Evolutionary conservation across 2,113 vertebrate genomes (phyloP).

Genomic region (rabbit (Oryctolagus cuniculus)): DNA sequence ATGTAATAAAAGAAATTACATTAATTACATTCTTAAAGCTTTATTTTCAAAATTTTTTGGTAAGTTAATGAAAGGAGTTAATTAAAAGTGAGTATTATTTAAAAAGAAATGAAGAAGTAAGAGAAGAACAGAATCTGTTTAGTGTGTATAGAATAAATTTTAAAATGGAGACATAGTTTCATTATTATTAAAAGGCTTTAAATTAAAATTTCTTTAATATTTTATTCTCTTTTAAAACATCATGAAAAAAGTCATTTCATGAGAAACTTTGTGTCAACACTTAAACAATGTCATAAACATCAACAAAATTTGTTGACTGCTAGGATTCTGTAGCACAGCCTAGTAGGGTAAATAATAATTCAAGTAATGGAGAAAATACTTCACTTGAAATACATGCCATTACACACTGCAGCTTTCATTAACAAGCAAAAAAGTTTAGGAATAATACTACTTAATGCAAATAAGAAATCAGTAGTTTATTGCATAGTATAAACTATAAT

Average conservation of each 20-base stretch:
- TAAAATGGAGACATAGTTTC: constrained; percentile 50
- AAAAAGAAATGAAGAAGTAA: constrained; percentile 30
- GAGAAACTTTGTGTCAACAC: constrained; percentile 44
- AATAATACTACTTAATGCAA: neutral
- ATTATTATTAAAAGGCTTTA: constrained; percentile 55
- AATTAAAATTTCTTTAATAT: constrained; percentile 16
- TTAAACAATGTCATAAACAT: constrained; percentile 3
- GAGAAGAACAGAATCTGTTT: neutral
- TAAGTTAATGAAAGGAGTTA: constrained; percentile 30
- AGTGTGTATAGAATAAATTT: neutral
- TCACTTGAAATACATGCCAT: neutral
- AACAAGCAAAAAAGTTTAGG: neutral
- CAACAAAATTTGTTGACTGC: constrained; percentile 14
- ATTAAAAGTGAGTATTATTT: constrained; percentile 53
- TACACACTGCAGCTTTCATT: neutral
- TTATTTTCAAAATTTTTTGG: constrained; percentile 43
- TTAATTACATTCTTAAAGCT: neutral
- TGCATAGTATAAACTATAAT: neutral
- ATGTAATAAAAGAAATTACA: neutral
- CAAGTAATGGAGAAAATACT: neutral
- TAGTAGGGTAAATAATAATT: neutral
- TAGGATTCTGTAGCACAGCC: neutral
- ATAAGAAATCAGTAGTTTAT: constrained; percentile 4
- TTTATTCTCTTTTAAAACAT: constrained; percentile 63
- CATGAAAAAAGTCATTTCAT: constrained; percentile 15